phyloP scores from a whole-genome alignment of 2,797 vertebrate species.

The Neosilurus hyrtlii region DNA sequence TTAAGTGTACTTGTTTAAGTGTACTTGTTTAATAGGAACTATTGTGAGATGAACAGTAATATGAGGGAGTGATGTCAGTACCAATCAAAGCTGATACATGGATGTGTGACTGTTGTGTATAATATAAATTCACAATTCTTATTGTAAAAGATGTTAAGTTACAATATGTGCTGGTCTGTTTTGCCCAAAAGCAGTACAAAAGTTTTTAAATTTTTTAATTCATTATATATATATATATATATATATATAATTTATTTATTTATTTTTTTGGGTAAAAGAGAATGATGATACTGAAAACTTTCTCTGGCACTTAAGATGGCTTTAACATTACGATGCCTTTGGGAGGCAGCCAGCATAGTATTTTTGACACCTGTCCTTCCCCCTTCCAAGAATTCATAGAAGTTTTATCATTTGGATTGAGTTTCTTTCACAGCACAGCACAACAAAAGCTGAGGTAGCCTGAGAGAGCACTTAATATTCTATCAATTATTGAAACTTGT shows the following conservation, averaged over 20 bases:
- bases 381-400: slow-evolving; percentile 66
- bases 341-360: slow-evolving; percentile 35
- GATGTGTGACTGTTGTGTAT: background rate
- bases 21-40: slow-evolving; percentile 78
- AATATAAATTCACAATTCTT: background rate
- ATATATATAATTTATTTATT: background rate
- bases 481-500: slow-evolving; percentile 73
- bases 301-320: background rate
- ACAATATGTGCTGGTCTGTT: background rate
- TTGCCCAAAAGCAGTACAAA: background rate
- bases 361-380: slow-evolving; percentile 54
- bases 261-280: background rate
- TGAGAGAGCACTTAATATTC: slow-evolving; percentile 61
- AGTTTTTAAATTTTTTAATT: too few species aligned
- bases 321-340: background rate
- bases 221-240: too few species aligned
- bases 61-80: slow-evolving; percentile 68
- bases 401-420: slow-evolving; percentile 61
- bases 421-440: slow-evolving; percentile 64
- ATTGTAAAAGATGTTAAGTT: background rate
- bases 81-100: slow-evolving; percentile 21
- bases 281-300: background rate
- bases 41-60: slow-evolving; percentile 72
- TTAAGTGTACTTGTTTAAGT: slow-evolving; percentile 71
- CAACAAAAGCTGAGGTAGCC: slow-evolving; percentile 49